Evolutionary conservation across 2,113 vertebrate genomes (phyloP), one percentile per base, ranked within the genome.

Genomic region (Takifugu bimaculatus): DNA sequence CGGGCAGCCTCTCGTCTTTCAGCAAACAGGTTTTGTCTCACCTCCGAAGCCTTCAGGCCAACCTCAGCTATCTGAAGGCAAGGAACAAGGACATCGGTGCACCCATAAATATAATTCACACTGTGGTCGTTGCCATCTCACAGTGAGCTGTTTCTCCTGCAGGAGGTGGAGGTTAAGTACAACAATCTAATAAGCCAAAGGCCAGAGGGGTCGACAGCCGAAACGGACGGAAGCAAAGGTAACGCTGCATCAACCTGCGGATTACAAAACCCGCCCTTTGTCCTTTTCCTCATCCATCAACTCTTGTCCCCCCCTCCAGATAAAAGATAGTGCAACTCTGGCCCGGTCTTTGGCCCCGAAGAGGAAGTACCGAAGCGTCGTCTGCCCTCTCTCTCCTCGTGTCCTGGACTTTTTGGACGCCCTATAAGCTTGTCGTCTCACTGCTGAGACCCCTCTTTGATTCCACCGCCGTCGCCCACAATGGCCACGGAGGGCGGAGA

Each of bases 151-250:
- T 57, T 71, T 72, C 25, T 57, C 43, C 77, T 80, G 26, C 86
- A 98, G 96, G 95, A 95, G 74, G 89, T 98, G 32, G 96, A 98
- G 81, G 92, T 91, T 75, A 94, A 91, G 85, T 98, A 97, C 73
- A 89, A 91, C 78, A 88, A 77, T 88, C 70, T 91, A 70, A 91
- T 93, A 77, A 92, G 90, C 83, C 94, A 93, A 90, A 94, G 91
- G 91, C 90, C 93, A 78, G 87, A 91, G 77, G 92, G 89, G 75
- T 89, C 92, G 75, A 84, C 91, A 85, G 83, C 91, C 44, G 89
- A 88, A 80, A 75, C 77, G 2, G 92, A 93, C 53, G 92, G 90
- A 81, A 93, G 90, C 84, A 93, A 93, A 94, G 95, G 95, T 97
- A 92, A 0, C 45, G 12, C 45, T n/a, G 45, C 45, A 39, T 39